These are phyloP conservation scores for Acrocephalus scirpaceus DNA, from an alignment of 2,797 vertebrate species.

Conservation along the genomic window DNA sequence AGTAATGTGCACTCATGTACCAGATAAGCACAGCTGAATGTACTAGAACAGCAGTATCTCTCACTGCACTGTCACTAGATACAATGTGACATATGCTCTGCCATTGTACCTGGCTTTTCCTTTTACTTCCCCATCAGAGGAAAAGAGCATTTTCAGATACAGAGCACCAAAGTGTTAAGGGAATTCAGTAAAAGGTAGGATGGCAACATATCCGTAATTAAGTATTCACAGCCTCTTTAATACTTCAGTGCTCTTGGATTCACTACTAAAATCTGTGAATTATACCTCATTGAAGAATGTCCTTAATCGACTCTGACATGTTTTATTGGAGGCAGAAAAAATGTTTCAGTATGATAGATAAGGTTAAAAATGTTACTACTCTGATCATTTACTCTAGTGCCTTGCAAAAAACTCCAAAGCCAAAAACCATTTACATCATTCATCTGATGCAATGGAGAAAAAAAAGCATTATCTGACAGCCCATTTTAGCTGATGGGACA, in stretches of 20 bases:
- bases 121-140: conserved; percentile 72
- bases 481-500: conserved; percentile 77
- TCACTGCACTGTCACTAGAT: conserved; percentile 90
- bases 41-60: conserved; percentile 84
- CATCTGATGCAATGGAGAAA: conserved; percentile 67
- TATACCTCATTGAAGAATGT: conserved; percentile 81
- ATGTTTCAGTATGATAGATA: conserved; percentile 87
- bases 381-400: conserved; percentile 83
- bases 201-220: conserved; percentile 75
- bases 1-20: conserved; percentile 89
- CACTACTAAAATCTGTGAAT: conserved; percentile 79
- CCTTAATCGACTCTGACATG: conserved; percentile 85
- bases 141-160: conserved; percentile 74
- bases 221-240: conserved; percentile 82
- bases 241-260: conserved; percentile 78
- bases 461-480: conserved; percentile 75
- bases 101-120: conserved; percentile 79
- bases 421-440: conserved; percentile 80
- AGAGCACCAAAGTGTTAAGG: conserved; percentile 66
- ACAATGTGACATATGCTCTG: conserved; percentile 89
- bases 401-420: conserved; percentile 75
- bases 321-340: conserved; percentile 85
- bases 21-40: conserved; percentile 92
- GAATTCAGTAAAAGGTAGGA: conserved; percentile 74
- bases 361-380: conserved; percentile 86